These are phyloP conservation scores for Oreochromis tanganicae DNA, from an alignment of 2,113 vertebrate species.

Conservation along the genomic window DNA sequence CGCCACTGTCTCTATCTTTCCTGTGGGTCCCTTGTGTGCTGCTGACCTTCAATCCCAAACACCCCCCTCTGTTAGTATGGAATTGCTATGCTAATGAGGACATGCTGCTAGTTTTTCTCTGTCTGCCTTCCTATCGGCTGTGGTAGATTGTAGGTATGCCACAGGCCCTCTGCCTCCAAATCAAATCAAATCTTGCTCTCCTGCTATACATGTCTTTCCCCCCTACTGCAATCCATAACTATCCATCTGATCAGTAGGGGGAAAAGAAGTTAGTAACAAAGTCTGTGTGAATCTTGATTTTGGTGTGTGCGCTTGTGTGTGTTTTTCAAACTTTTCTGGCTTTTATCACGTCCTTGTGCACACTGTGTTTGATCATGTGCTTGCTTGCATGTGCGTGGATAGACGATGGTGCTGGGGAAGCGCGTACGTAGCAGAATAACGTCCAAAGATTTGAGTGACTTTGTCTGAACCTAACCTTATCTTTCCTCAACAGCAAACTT, in stretches of 20 bases:
- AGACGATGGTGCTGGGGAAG: not conserved
- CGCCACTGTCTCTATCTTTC: not conserved
- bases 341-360: slow-evolving; percentile 18
- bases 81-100: slow-evolving; percentile 56
- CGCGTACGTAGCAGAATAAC: not conserved
- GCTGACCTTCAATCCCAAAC: slow-evolving; percentile 43
- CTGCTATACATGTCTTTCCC: not conserved
- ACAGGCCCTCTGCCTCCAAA: slow-evolving; percentile 12
- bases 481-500: slow-evolving; percentile 58
- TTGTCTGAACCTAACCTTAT: slow-evolving; percentile 52
- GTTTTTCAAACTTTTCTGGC: not conserved
- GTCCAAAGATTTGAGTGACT: slow-evolving; percentile 29
- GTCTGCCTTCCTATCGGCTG: slow-evolving; percentile 17
- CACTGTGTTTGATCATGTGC: slow-evolving; percentile 23
- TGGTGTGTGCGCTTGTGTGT: not conserved
- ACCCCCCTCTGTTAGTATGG: slow-evolving; percentile 13
- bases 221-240: not conserved
- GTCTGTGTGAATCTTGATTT: not conserved
- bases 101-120: slow-evolving; percentile 34
- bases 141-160: slow-evolving; percentile 8
- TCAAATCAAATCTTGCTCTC: slow-evolving; percentile 30
- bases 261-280: not conserved
- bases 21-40: slow-evolving; percentile 17
- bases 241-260: slow-evolving; percentile 1
- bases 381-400: not conserved